A percentile compares a stretch with the other conserved stretches of the same genome.
These are phyloP conservation scores for Lapara coniferarum DNA, from an alignment of 2,888 invertebrate species.

Conservation along the genomic window DNA sequence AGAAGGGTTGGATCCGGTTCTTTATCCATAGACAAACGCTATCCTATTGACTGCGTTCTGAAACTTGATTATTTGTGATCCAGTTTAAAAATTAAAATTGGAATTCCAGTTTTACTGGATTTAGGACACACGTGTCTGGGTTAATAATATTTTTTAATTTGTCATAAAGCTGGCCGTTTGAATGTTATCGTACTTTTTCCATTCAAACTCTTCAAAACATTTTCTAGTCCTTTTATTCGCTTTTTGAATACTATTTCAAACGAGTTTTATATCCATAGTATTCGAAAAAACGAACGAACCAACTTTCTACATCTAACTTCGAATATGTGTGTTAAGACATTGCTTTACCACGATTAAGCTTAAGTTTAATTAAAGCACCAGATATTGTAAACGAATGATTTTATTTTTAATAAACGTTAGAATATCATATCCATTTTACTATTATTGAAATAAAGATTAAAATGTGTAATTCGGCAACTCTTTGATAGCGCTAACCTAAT, in stretches of 20 bases:
- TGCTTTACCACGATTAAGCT: no score
- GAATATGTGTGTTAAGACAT: no score
- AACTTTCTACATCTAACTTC: no score
- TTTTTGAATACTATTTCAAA: neutral
- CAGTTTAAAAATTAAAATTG: constrained; percentile 36
- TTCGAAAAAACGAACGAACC: no score
- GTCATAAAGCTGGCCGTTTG: neutral
- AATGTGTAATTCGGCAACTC: no score
- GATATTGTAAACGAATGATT: no score
- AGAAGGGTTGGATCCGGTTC: constrained; percentile 53
- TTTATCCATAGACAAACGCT: constrained; percentile 38
- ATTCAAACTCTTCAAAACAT: neutral
- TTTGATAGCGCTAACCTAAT: no score
- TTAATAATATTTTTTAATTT: neutral
- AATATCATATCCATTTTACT: no score
- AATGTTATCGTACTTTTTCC: neutral
- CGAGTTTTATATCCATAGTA: neutral
- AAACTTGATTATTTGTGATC: constrained; percentile 44
- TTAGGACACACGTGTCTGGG: constrained; percentile 37
- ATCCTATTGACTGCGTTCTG: constrained; percentile 39
- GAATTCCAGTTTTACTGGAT: constrained; percentile 35
- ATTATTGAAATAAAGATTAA: no score
- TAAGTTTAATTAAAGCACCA: no score
- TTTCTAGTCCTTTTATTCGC: neutral
- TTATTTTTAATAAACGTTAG: no score